Evolutionary conservation across 2,113 vertebrate genomes (phyloP).

Genomic region (Psophia crepitans): DNA sequence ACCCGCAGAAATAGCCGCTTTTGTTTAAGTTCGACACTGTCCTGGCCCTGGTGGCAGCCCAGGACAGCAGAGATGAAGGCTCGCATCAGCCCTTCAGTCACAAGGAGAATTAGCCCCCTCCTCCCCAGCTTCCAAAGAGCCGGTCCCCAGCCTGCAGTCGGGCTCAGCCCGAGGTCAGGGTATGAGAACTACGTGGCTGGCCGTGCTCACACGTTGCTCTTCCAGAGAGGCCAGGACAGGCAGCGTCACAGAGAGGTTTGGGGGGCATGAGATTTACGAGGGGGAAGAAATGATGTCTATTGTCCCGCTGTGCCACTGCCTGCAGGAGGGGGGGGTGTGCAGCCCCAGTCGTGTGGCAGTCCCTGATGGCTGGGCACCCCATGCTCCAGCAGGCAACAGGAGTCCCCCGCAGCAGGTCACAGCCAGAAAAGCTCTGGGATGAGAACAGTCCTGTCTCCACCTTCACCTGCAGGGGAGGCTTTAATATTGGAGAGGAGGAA

Average conservation of each 20-base stretch:
- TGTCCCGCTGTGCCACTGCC: neutral
- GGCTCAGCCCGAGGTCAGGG: neutral
- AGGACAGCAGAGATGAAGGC: neutral
- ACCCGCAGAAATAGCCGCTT: neutral
- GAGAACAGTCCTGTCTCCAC: neutral
- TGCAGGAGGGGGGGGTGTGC: neutral
- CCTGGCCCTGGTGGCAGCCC: neutral
- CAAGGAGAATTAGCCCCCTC: neutral
- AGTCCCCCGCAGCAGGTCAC: rapidly evolving
- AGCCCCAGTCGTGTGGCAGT: neutral
- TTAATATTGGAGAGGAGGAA: neutral
- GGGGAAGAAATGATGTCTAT: rapidly evolving
- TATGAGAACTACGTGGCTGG: rapidly evolving
- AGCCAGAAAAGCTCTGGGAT: neutral
- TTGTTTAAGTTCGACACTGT: neutral
- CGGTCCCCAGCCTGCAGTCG: neutral
- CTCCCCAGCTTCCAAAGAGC: neutral
- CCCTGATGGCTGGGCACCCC: neutral
- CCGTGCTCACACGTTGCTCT: neutral
- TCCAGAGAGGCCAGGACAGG: neutral
- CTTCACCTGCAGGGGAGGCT: neutral
- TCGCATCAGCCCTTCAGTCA: neutral
- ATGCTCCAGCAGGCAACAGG: neutral
- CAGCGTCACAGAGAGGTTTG: neutral
- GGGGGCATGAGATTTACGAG: neutral